Evolutionary conservation across 2,113 vertebrate genomes (phyloP).

Genomic region (Bungarus multicinctus): DNA sequence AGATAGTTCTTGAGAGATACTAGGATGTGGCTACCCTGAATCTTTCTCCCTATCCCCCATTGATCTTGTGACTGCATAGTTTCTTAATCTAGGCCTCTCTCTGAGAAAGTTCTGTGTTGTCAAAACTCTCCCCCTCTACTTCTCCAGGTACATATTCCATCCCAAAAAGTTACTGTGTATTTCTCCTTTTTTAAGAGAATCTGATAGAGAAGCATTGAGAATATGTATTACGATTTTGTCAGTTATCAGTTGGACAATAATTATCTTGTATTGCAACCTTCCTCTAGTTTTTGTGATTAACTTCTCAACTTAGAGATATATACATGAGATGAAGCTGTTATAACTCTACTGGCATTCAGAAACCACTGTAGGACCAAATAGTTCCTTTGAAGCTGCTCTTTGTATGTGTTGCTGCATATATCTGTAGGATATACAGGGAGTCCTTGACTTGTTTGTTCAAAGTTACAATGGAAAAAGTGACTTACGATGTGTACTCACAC

Average conservation of each 20-base stretch:
- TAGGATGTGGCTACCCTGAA: too few relatives aligned
- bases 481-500: not conserved
- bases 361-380: not conserved
- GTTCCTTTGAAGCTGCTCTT: not conserved
- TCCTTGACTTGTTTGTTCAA: not conserved
- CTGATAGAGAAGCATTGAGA: not conserved
- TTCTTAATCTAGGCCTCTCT: not conserved
- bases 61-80: not conserved
- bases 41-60: not conserved
- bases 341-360: not conserved
- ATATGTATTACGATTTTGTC: not conserved
- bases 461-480: not conserved
- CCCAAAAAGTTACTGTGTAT: not conserved
- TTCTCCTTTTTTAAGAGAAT: not conserved
- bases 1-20: too few relatives aligned
- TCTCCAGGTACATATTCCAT: not conserved
- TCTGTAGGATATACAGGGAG: not conserved
- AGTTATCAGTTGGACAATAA: not conserved
- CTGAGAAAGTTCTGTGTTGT: not conserved
- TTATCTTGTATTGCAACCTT: not conserved
- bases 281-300: not conserved
- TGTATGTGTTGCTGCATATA: not conserved
- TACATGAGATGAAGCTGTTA: not conserved
- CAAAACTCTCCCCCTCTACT: not conserved
- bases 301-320: not conserved